Percentiles rank a stretch among this genome's conserved stretches.
phyloP scores from a whole-genome alignment of 2,797 vertebrate genomes.

The Ciconia nigra region DNA sequence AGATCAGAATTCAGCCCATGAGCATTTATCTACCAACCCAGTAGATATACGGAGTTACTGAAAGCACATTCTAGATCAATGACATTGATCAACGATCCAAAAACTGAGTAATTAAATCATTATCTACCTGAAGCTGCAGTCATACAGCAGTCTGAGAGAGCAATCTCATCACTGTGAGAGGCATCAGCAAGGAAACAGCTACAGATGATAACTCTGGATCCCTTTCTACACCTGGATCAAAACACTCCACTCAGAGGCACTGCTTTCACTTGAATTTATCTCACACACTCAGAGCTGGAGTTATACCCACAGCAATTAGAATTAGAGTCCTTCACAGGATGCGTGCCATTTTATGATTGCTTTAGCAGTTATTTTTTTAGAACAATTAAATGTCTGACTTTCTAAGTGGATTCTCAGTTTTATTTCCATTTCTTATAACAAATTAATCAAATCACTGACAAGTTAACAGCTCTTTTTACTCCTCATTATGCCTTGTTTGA shows the following conservation, averaged over 20 bases:
- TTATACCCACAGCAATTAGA: background rate
- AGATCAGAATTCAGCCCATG: background rate
- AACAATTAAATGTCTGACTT: background rate
- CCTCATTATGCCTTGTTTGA: background rate
- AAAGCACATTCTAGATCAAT: background rate
- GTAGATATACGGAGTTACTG: background rate
- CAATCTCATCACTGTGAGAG: background rate
- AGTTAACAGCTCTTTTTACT: background rate
- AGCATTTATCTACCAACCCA: fast-evolving
- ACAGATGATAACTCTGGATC: background rate
- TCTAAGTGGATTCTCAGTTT: background rate
- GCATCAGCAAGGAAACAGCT: slow-evolving; percentile 37
- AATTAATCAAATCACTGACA: background rate
- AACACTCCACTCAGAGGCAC: background rate
- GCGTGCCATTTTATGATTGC: background rate
- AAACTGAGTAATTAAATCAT: slow-evolving; percentile 13
- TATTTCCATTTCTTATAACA: background rate
- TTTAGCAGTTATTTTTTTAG: background rate
- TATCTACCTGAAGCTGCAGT: background rate
- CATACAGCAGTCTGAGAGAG: background rate
- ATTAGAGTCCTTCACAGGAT: background rate
- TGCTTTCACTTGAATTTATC: background rate
- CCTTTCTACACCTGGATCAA: background rate
- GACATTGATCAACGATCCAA: background rate
- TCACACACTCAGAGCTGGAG: background rate